A percentile compares a stretch with the other conserved stretches of the same genome.
These are phyloP conservation scores for Bursaphelenchus okinawaensis DNA, from an alignment of 2,888 invertebrate species.

Conservation along the genomic window DNA sequence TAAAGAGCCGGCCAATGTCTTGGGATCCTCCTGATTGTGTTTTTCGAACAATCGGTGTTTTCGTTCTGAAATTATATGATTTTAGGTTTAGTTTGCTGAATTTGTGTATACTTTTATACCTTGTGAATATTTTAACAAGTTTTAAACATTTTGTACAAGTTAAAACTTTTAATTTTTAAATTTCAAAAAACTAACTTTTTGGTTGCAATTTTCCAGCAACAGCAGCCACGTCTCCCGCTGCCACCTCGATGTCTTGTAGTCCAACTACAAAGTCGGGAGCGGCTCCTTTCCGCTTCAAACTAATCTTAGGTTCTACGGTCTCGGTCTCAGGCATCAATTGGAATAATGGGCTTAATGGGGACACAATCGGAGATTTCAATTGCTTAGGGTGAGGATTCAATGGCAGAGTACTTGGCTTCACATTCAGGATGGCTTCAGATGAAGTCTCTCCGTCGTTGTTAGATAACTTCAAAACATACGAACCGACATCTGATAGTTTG, in stretches of 20 bases:
- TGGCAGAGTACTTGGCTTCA: constrained; percentile 14
- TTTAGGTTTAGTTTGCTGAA: too few relatives aligned
- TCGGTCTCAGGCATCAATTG: constrained; percentile 11
- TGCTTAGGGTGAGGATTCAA: background rate
- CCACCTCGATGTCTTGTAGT: constrained; percentile 53
- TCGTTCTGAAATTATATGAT: constrained; percentile 13
- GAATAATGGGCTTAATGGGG: background rate
- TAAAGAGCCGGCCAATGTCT: constrained; percentile 19
- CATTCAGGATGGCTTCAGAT: constrained; percentile 37
- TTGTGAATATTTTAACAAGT: too few relatives aligned
- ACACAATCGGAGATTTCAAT: background rate
- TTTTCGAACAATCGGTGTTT: constrained; percentile 16
- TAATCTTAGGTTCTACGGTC: constrained; percentile 19
- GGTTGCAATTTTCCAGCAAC: constrained; percentile 47
- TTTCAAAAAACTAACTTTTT: constrained; percentile 18
- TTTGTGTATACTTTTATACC: too few relatives aligned
- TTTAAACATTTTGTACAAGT: too few relatives aligned
- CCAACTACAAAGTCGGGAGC: constrained; percentile 53
- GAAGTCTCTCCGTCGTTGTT: constrained; percentile 51
- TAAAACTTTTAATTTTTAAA: too few relatives aligned
- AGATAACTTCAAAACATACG: constrained; percentile 45
- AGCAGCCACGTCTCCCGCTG: constrained; percentile 52
- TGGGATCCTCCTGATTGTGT: constrained; percentile 23
- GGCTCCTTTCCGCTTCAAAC: constrained; percentile 25
- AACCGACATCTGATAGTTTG: constrained; percentile 38